A percentile compares a stretch with the other conserved stretches of the same genome.
phyloP scores from a whole-genome alignment of 1,140 invertebrate genomes.

The Globodera rostochiensis region DNA sequence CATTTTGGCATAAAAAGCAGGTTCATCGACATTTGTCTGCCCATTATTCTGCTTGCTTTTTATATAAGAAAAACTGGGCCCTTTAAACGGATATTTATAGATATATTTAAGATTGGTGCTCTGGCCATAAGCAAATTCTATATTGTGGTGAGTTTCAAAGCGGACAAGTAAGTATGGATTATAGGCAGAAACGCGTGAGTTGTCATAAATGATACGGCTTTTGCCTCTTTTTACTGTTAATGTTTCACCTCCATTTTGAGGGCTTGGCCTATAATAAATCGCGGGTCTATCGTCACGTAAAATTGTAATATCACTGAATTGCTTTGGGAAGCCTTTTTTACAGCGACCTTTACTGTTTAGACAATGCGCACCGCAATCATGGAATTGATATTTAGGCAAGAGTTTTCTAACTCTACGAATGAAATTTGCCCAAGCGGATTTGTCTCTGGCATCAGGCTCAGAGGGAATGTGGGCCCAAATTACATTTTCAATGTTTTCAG shows the following conservation, averaged over 20 bases:
- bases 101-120: neutral
- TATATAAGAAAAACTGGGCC: neutral
- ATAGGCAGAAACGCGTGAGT: neutral
- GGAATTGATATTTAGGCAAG: neutral
- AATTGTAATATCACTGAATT: neutral
- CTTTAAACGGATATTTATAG: conserved; percentile 6
- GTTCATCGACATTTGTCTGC: too few relatives aligned
- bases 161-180: neutral
- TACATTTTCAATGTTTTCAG: conserved; percentile 5
- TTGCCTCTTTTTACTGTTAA: neutral
- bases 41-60: neutral
- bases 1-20: too few relatives aligned
- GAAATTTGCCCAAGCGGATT: neutral
- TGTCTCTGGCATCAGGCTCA: neutral
- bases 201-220: neutral
- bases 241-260: neutral
- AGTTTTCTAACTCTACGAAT: neutral
- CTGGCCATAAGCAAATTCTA: conserved; percentile 4
- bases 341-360: neutral
- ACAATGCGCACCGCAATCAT: neutral
- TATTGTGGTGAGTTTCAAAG: conserved; percentile 10
- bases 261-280: neutral
- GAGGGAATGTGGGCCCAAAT: conserved; percentile 14
- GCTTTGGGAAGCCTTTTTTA: conserved; percentile 11
- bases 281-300: neutral